A percentile compares a stretch with the other conserved stretches of the same genome.
These are phyloP conservation scores for Orgyia antiqua DNA, from an alignment of 2,888 invertebrate species.

Conservation along the genomic window DNA sequence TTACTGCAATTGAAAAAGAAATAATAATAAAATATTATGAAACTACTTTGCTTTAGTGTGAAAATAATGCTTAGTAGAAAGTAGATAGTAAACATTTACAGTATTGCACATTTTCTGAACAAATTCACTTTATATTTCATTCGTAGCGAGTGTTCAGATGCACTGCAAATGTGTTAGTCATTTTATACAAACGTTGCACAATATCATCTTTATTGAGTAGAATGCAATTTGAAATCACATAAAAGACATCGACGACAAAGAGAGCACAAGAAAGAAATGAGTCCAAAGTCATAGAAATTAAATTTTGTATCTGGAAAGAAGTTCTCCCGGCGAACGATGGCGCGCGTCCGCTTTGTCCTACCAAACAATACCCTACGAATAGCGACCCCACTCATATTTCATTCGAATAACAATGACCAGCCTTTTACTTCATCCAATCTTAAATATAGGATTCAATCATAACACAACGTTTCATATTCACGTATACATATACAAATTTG, in stretches of 20 bases:
- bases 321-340: slow-evolving; percentile 33
- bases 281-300: slow-evolving; percentile 62
- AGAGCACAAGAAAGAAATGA: slow-evolving; percentile 45
- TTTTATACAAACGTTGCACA: slow-evolving; percentile 57
- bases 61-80: slow-evolving; percentile 29
- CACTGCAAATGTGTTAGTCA: slow-evolving; percentile 55
- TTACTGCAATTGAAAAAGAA: no score
- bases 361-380: slow-evolving; percentile 53
- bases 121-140: slow-evolving; percentile 48
- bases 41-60: no score
- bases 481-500: slow-evolving; percentile 5
- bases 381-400: slow-evolving; percentile 62
- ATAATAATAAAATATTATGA: no score
- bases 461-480: slow-evolving; percentile 30
- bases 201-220: slow-evolving; percentile 57
- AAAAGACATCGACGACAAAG: slow-evolving; percentile 58
- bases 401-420: slow-evolving; percentile 57
- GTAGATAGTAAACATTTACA: slow-evolving; percentile 24
- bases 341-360: slow-evolving; percentile 46
- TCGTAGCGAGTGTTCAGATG: slow-evolving; percentile 31
- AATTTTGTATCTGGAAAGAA: slow-evolving; percentile 58
- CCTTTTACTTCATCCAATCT: slow-evolving; percentile 55
- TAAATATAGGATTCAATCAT: slow-evolving; percentile 45
- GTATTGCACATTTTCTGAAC: slow-evolving; percentile 47
- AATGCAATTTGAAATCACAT: slow-evolving; percentile 51